A percentile compares a stretch with the other conserved stretches of the same genome.
phyloP scores from a whole-genome alignment of 2,888 invertebrate species.

The Venusia cambrica region DNA sequence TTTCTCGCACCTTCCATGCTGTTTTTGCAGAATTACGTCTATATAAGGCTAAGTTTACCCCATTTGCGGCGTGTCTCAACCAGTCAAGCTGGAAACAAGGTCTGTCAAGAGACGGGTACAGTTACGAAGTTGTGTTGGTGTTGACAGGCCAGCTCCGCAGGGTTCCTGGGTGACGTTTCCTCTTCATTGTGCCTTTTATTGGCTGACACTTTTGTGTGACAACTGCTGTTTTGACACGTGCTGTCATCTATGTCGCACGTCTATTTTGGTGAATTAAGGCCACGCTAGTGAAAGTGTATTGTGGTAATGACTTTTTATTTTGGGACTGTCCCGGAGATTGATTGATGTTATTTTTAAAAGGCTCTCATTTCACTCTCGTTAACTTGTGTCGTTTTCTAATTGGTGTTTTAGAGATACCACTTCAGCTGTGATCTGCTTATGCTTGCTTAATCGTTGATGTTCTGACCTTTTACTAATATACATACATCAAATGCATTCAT shows the following conservation, averaged over 20 bases:
- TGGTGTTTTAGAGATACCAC: no score
- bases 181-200: conserved; percentile 31
- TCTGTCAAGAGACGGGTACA: conserved; percentile 35
- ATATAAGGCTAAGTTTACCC: conserved; percentile 32
- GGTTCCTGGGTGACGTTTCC: conserved; percentile 37
- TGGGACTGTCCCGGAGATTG: conserved; percentile 19
- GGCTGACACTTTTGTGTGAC: conserved; percentile 27
- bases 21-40: conserved; percentile 44
- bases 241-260: conserved; percentile 25
- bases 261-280: conserved; percentile 24
- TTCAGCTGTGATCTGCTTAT: no score
- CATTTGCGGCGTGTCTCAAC: conserved; percentile 20
- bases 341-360: conserved; percentile 19
- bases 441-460: no score
- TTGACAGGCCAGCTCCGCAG: conserved; percentile 42
- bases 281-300: conserved; percentile 24
- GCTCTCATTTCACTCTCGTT: conserved; percentile 2
- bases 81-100: background rate
- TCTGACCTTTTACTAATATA: no score
- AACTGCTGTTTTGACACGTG: conserved; percentile 30
- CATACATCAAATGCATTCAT: no score
- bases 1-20: conserved; percentile 38
- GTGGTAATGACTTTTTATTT: conserved; percentile 26
- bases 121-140: conserved; percentile 37
- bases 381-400: no score